Evolutionary conservation across 2,888 invertebrate genomes (phyloP), one percentile per base, ranked within the genome.

Genomic region (Eugnorisma glareosa): DNA sequence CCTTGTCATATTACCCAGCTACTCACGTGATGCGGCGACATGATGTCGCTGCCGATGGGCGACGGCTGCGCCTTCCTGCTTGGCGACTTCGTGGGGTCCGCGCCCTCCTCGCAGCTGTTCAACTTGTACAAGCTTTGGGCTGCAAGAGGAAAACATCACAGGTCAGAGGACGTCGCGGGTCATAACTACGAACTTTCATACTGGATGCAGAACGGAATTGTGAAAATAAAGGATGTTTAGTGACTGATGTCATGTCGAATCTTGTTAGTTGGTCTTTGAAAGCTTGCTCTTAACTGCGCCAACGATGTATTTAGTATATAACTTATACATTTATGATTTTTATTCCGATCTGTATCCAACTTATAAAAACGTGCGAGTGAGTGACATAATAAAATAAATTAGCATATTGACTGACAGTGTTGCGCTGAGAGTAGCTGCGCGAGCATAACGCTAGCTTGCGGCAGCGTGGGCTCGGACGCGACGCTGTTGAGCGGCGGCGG

Each of bases 371-470:
- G 61, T 77, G 80, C 78, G 59, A 73, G 67, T 63, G 61, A 51
- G 68, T 51, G 70, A 81, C 69, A 21, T 82, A 84, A 68, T 74
- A 73, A 80, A 81, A 78, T 81, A 88, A 77, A 81, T 73, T 79
- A 72, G 73, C 79, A 70, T 77, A 81, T 77, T 77, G 83, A 97
- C 97, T 96, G 93, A 98, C 98, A 98, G 97, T 96, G 96, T 87
- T 96, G 96, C 74, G 95, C 92, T 70, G 98, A 98, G 86, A 99
- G 97, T 84, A 99, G 97, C 92, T 99, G 98, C 67, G 99, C 98
- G 80, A 99, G 97, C 93, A 98, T 97, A 74, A 98, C 98, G 95
- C 98, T 98, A 90, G 97, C 97, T 89, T 97, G 97, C 85, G 97
- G 97, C 83, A 98, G 95, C 88, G 98, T 97, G 68, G 98, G 98